Base-by-base conservation (phyloP, 2,888 invertebrate genomes). In the Eupeodes latifasciatus region DNA sequence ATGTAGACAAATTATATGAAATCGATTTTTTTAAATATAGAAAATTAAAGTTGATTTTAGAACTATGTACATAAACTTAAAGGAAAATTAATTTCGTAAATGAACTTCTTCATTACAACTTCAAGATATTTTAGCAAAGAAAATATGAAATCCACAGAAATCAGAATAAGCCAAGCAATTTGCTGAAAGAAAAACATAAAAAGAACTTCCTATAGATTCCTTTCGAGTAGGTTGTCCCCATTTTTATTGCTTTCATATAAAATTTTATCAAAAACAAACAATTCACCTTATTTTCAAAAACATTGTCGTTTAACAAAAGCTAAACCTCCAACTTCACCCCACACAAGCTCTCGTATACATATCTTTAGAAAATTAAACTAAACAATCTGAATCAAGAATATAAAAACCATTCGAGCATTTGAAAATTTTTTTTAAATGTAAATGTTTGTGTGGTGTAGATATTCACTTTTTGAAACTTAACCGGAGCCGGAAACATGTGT, bases 401-500 rank as follows among this genome's bases (percentile, higher is more conserved):
- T 12, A 44, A 67, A 67, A 67, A n/a, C 40, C 40, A 71, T 55
- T 51, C 59, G 40, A 59, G 59, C 49, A 55, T 62, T 76, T 75
- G 19, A 44, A 61, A 14, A 61, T 4, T 36, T 51, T 53, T 40
- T 61, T 12, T 55, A 19, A 72, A 71, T 72, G 55, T 9, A 49
- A n/a, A 16, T 57, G 40, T 5, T 40, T 5, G 1, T 19, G 34
- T 57, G 71, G 40, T 44, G 57, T 66, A 55, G n/a, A 36, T 66
- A 47, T 64, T 47, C 53, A 71, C 49, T 57, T 57, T 47, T 47
- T 9, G 14, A 36, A 66, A 79, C 62, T 49, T 59, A 14, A 16
- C 36, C 36, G 11, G 11, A 34, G 57, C 36, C 49, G 66, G 49
- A 53, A 53, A 53, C 66, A 66, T 83, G 82, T 84, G 84, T 71